Base-by-base conservation (phyloP, 2,797 vertebrate genomes). In the Channa striata region DNA sequence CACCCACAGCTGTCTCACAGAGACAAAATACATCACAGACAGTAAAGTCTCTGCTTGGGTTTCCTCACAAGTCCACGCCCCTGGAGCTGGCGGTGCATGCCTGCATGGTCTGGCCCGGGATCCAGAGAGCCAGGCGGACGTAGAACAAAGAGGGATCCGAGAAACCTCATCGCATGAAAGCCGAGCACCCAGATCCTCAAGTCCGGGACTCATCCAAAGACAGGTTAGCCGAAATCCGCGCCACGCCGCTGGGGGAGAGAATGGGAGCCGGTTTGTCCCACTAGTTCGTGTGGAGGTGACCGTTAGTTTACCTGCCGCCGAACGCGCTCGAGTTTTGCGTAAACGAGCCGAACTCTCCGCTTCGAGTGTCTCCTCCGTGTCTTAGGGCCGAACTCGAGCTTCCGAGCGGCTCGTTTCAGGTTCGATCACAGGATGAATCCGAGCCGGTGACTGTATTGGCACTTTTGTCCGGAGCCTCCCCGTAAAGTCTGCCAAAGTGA, bases 11-110 rank as follows among this genome's bases (percentile, higher is more conserved):
- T 46, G n/a, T 54, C 52, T 52, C 48, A 13, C 56, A 54, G 10
- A 5, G 74, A 78, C 62, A 50, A 14, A 58, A 19, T 17, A 16
- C 34, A 68, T 54, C 68, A 21, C 46, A 47, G 33, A 42, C 61
- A 34, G 51, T 13, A 2, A 43, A 58, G 36, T 25, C 34, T 49
- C 14, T 23, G 43, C 42, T 20, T 2, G 59, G 62, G 50, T 37
- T 58, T 56, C 68, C n/a, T 19, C 50, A n/a, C 4, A 8, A 65
- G 83, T 74, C 81, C 84, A 81, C 90, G 86, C 90, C 90, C 87
- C 77, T 63, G 59, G 43, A 57, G 59, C 77, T 65, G 58, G 56
- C 72, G 37, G 57, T 5, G 59, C 76, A 72, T 63, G 79, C 69
- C 69, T 66, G 56, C 79, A 54, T 6, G 75, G 14, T 73, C 72